phyloP scores from a whole-genome alignment of 2,797 vertebrate species.

The Dicrostonyx torquatus region DNA sequence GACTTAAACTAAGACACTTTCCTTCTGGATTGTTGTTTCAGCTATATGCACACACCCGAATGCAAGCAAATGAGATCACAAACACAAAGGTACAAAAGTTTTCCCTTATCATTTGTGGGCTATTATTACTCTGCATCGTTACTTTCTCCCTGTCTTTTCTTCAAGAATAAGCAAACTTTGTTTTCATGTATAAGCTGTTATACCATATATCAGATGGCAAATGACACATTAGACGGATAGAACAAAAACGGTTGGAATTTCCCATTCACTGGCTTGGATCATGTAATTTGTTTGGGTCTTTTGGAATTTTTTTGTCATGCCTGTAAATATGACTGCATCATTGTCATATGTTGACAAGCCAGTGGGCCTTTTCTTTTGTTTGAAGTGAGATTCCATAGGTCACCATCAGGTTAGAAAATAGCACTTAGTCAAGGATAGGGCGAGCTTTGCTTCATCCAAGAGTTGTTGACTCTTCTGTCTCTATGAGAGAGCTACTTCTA shows the following conservation, averaged over 20 bases:
- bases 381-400: neutral
- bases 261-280: too few relatives aligned
- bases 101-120: neutral
- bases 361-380: neutral
- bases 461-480: neutral
- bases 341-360: neutral
- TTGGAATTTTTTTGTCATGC: neutral
- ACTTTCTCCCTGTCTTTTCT: neutral
- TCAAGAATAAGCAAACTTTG: neutral
- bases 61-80: neutral
- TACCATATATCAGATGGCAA: neutral
- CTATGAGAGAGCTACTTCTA: neutral
- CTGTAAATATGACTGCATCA: neutral
- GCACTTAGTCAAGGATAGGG: neutral
- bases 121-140: neutral
- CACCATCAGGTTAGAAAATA: neutral
- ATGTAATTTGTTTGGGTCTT: neutral
- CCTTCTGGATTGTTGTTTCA: neutral
- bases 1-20: neutral
- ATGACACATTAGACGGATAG: neutral
- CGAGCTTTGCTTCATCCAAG: neutral
- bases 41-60: fast-evolving
- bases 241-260: neutral
- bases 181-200: neutral
- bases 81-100: neutral